Evolutionary conservation across 2,113 vertebrate species (phyloP).

Genomic region (Brachionichthys hirsutus): DNA sequence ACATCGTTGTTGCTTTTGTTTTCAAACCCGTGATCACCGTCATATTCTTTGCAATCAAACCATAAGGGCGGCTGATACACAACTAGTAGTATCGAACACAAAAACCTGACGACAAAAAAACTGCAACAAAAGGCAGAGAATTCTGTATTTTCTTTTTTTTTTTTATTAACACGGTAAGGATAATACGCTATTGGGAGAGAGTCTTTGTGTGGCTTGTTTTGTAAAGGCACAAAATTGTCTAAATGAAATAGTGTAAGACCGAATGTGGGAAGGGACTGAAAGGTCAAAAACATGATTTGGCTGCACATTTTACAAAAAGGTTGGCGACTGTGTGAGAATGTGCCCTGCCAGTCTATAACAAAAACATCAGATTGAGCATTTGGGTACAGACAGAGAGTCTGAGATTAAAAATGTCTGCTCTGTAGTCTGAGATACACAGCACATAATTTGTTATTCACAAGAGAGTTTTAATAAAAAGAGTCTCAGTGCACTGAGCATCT

Average conservation of each 20-base stretch:
- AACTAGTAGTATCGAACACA: slow-evolving; percentile 21
- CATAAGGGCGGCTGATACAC: slow-evolving; percentile 38
- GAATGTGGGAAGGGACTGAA: slow-evolving; percentile 47
- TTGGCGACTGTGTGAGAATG: slow-evolving; percentile 56
- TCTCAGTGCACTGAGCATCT: too few relatives aligned
- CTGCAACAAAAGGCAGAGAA: slow-evolving; percentile 4
- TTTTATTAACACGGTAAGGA: slow-evolving; percentile 27
- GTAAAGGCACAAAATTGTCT: slow-evolving; percentile 38
- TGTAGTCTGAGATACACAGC: too few relatives aligned
- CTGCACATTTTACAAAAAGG: slow-evolving; percentile 59
- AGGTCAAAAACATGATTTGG: slow-evolving; percentile 65
- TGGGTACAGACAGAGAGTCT: too few relatives aligned
- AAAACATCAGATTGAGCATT: too few relatives aligned
- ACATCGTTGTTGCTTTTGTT: slow-evolving; percentile 42
- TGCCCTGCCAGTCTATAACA: not conserved
- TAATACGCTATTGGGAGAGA: not conserved
- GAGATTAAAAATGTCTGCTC: too few relatives aligned
- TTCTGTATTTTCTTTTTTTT: too few relatives aligned
- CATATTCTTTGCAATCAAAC: slow-evolving; percentile 29
- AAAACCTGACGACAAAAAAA: slow-evolving; percentile 10
- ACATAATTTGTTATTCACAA: too few relatives aligned
- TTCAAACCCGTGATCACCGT: slow-evolving; percentile 47
- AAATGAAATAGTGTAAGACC: slow-evolving; percentile 31
- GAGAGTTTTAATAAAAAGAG: too few relatives aligned
- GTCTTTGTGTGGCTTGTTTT: slow-evolving; percentile 28